These are phyloP conservation scores for Rhabdornis inornatus DNA, from an alignment of 2,113 vertebrate genomes.

Conservation along the genomic window DNA sequence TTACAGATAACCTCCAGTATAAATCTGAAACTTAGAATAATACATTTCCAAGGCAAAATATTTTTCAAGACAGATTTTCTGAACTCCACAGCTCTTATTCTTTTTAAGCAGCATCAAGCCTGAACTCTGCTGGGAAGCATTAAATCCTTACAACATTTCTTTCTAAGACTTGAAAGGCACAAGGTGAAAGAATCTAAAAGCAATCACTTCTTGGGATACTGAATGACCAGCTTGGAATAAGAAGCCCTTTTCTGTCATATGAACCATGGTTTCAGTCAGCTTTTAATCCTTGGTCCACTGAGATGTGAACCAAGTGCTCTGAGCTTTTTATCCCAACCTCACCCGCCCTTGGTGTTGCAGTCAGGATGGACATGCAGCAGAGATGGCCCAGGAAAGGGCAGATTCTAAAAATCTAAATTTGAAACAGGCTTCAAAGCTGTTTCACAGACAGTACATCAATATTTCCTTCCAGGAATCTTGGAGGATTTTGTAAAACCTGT, in stretches of 20 bases:
- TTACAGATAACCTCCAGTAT: not conserved
- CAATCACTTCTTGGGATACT: not conserved
- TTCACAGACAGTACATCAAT: not conserved
- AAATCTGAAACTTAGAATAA: not conserved
- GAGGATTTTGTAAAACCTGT: not conserved
- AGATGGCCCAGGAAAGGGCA: not conserved
- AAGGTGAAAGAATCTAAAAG: not conserved
- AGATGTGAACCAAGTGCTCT: fast-evolving
- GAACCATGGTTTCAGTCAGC: not conserved
- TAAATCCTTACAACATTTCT: not conserved
- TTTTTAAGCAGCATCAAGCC: not conserved
- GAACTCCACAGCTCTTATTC: not conserved
- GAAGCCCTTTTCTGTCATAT: not conserved
- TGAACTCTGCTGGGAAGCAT: not conserved
- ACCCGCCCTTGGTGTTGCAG: not conserved
- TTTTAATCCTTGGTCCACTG: not conserved
- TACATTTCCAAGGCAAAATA: not conserved
- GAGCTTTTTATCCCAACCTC: not conserved
- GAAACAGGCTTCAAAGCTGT: not conserved
- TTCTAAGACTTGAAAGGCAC: not conserved
- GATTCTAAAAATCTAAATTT: not conserved
- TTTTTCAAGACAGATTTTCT: not conserved
- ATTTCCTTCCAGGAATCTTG: not conserved
- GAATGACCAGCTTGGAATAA: not conserved
- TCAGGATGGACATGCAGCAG: fast-evolving